A percentile compares a stretch with the other conserved stretches of the same genome.
Conservation (phyloP, 2,888 invertebrate species). For the Ornithoptera priamus region DNA sequence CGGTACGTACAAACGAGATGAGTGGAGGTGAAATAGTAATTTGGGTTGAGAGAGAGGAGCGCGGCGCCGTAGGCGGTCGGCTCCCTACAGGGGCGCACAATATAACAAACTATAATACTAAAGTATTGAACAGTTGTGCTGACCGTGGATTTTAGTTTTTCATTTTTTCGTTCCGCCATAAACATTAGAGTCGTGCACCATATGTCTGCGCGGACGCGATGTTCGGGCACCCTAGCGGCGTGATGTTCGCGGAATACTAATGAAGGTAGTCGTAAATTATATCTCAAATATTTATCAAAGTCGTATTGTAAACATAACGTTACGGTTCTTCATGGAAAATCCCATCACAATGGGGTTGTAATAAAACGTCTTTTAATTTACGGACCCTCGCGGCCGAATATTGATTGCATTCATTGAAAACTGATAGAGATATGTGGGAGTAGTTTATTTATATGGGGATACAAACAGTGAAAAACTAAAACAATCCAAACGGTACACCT, state of each 20-base stretch:
- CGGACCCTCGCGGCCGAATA: neutral
- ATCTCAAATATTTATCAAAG: constrained; percentile 29
- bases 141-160: constrained; percentile 55
- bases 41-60: constrained; percentile 65
- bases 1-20: constrained; percentile 42
- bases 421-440: neutral
- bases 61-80: constrained; percentile 59
- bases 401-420: neutral
- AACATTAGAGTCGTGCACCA: constrained; percentile 64
- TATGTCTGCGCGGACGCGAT: constrained; percentile 54
- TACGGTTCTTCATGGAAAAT: constrained; percentile 8
- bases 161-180: constrained; percentile 56
- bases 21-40: constrained; percentile 54
- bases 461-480: neutral
- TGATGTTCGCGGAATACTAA: constrained; percentile 47
- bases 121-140: constrained; percentile 61
- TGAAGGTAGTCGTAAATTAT: constrained; percentile 42
- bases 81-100: constrained; percentile 57
- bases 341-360: neutral
- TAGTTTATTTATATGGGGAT: neutral
- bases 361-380: neutral
- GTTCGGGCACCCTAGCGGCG: constrained; percentile 49
- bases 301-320: constrained; percentile 29
- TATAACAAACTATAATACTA: constrained; percentile 55
- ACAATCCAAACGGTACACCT: no score